Evolutionary conservation across 2,888 invertebrate genomes (phyloP).

Genomic region (Lasiommata megera): DNA sequence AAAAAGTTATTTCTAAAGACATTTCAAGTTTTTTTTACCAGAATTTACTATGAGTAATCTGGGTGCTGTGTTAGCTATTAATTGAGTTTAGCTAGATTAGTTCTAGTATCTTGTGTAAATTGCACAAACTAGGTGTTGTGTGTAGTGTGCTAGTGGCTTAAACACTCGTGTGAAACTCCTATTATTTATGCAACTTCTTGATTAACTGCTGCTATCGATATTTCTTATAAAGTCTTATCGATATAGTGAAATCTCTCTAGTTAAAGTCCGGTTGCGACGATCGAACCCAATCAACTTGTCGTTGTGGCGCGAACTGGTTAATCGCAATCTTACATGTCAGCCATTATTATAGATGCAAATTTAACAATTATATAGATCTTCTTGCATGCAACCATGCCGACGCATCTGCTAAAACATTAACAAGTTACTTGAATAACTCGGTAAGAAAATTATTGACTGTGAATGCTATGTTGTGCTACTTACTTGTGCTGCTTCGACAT

Average conservation of each 20-base stretch:
- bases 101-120: too few relatives aligned
- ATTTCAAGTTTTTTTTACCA: too few relatives aligned
- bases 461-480: not conserved
- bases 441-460: constrained; percentile 46
- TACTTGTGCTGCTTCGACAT: not conserved
- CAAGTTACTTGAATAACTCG: constrained; percentile 47
- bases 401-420: constrained; percentile 49
- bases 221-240: constrained; percentile 6
- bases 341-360: constrained; percentile 72
- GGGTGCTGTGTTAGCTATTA: too few relatives aligned
- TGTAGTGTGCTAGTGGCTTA: too few relatives aligned
- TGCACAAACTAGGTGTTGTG: too few relatives aligned
- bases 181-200: too few relatives aligned
- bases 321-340: constrained; percentile 72
- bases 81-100: too few relatives aligned
- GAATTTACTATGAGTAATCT: too few relatives aligned
- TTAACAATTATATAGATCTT: constrained; percentile 63
- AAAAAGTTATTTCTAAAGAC: too few relatives aligned
- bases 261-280: constrained; percentile 28
- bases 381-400: constrained; percentile 39
- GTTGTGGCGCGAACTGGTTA: constrained; percentile 64
- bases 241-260: constrained; percentile 14
- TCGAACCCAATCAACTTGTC: constrained; percentile 55
- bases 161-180: too few relatives aligned
- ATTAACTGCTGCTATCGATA: not conserved